Conservation (phyloP, 1,140 invertebrate species). For the Pachypeltis micranthus region DNA sequence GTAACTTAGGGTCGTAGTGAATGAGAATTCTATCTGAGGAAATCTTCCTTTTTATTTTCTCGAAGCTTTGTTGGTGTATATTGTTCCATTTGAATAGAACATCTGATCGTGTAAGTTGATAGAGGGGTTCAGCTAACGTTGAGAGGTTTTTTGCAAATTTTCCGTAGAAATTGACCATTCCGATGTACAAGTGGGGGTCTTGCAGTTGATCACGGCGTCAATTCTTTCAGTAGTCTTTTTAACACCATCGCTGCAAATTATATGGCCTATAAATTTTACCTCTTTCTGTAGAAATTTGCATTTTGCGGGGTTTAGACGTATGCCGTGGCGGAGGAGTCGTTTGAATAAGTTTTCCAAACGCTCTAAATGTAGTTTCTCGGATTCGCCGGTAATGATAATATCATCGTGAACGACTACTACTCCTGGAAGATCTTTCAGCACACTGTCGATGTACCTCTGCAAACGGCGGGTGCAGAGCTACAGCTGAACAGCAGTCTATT, state of each 20-base stretch:
- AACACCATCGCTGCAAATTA: neutral
- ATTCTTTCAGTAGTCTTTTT: neutral
- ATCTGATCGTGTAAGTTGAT: too few relatives aligned
- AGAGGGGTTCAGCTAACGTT: too few relatives aligned
- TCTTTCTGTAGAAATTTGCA: conserved; percentile 3
- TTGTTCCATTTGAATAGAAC: too few relatives aligned
- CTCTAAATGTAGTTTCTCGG: neutral
- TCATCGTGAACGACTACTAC: neutral
- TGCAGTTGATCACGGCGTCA: too few relatives aligned
- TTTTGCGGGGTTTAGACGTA: neutral
- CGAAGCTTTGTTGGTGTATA: too few relatives aligned
- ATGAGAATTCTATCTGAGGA: too few relatives aligned
- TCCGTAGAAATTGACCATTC: too few relatives aligned
- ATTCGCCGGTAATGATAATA: neutral
- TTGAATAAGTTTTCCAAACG: neutral
- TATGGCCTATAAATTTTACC: neutral
- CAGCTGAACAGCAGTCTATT: neutral
- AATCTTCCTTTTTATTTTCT: too few relatives aligned
- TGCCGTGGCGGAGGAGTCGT: neutral
- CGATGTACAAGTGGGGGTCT: too few relatives aligned
- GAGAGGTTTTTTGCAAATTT: too few relatives aligned
- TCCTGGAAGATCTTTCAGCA: neutral
- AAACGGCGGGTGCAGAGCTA: neutral
- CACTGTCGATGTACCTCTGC: neutral
- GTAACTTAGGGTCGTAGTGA: too few relatives aligned